phyloP scores from a whole-genome alignment of 1,140 invertebrate genomes.

The Cydia pomonella region DNA sequence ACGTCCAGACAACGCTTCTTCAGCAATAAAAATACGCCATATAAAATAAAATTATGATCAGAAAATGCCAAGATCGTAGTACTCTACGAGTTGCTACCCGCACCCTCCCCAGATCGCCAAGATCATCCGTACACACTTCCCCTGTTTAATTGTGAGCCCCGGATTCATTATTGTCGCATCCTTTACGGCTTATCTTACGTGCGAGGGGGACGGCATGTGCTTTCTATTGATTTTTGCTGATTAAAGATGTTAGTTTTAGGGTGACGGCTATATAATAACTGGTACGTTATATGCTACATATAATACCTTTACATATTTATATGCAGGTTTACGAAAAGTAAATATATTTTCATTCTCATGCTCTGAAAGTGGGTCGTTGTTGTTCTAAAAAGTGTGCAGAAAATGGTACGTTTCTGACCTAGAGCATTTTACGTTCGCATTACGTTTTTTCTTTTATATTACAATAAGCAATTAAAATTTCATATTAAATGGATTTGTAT shows the following conservation, averaged over 20 bases:
- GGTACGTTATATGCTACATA: slow-evolving; percentile 8
- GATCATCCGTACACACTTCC: slow-evolving; percentile 75
- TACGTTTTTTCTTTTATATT: too few relatives aligned
- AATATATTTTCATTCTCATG: too few relatives aligned
- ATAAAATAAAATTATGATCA: background rate
- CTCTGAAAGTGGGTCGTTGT: too few relatives aligned
- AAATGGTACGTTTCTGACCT: too few relatives aligned
- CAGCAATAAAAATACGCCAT: background rate
- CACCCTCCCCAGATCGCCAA: slow-evolving; percentile 65
- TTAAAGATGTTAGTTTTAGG: slow-evolving; percentile 37
- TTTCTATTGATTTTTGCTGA: slow-evolving; percentile 35
- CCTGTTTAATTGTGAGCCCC: slow-evolving; percentile 76
- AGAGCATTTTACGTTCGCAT: too few relatives aligned
- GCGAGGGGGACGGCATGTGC: slow-evolving; percentile 45
- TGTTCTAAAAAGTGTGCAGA: too few relatives aligned
- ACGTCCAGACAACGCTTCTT: too few relatives aligned
- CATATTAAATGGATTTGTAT: too few relatives aligned
- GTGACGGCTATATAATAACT: slow-evolving; percentile 38
- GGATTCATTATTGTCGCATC: slow-evolving; percentile 76
- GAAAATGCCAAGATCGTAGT: background rate
- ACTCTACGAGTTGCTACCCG: slow-evolving; percentile 36
- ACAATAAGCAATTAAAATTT: too few relatives aligned
- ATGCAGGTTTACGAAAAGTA: background rate
- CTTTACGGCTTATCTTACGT: slow-evolving; percentile 70
- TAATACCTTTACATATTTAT: background rate